phyloP scores from a whole-genome alignment of 1,140 invertebrate genomes.

The Bacillus rossius region DNA sequence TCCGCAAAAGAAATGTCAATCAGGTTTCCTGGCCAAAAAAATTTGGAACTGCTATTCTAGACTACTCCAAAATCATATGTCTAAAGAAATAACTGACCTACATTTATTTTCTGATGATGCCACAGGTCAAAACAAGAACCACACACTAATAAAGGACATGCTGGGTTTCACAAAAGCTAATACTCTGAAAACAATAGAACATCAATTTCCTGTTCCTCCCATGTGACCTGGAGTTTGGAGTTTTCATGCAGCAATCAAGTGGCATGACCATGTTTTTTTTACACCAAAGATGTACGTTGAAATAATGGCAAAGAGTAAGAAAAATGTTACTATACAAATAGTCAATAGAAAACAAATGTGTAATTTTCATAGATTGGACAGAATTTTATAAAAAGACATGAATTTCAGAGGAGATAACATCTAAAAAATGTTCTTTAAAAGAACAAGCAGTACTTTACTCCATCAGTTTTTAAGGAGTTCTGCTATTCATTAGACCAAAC shows the following conservation, averaged over 20 bases:
- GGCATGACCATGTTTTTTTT: slow-evolving; percentile 9
- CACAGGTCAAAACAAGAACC: slow-evolving; percentile 16
- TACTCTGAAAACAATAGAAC: slow-evolving; percentile 14
- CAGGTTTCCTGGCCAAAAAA: too few relatives aligned
- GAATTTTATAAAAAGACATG: slow-evolving; percentile 7
- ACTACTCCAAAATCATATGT: too few relatives aligned
- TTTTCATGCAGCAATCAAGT: slow-evolving; percentile 15
- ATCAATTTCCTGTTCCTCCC: slow-evolving; percentile 19
- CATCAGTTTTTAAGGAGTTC: slow-evolving; percentile 9
- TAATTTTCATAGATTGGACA: slow-evolving; percentile 14
- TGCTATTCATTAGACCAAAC: not conserved
- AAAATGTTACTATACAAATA: slow-evolving; percentile 9
- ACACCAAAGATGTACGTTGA: slow-evolving; percentile 6
- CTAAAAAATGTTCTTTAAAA: not conserved
- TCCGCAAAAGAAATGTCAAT: too few relatives aligned
- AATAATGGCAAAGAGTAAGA: slow-evolving; percentile 7
- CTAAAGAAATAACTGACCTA: slow-evolving; percentile 9
- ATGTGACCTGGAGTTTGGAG: slow-evolving; percentile 20
- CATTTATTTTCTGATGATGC: slow-evolving; percentile 17
- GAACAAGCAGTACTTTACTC: slow-evolving; percentile 6
- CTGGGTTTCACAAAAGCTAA: slow-evolving; percentile 6
- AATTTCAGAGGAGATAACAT: slow-evolving; percentile 3
- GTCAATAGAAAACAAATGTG: slow-evolving; percentile 6
- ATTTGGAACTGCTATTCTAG: too few relatives aligned
- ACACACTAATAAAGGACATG: slow-evolving; percentile 15